Percentiles rank a stretch among this genome's conserved stretches.
phyloP scores from a whole-genome alignment of 2,888 invertebrate genomes.

The Leptinotarsa peninsularis region DNA sequence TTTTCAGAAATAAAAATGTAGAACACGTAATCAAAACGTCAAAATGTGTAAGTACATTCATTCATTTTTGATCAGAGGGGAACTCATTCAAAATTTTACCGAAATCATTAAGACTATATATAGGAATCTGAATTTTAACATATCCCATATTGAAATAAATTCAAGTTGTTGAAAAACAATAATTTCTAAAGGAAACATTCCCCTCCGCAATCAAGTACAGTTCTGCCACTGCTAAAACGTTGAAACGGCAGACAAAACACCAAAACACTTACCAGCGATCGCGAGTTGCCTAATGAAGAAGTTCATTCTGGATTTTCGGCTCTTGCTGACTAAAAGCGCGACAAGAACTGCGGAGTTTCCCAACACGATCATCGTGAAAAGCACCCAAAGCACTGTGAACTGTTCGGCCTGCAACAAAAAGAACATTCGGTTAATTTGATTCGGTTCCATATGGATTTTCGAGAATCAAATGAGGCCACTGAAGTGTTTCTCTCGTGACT shows the following conservation, averaged over 20 bases:
- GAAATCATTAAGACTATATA: no score
- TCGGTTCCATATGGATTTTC: conserved; percentile 15
- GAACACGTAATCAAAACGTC: no score
- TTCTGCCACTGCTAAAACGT: not conserved
- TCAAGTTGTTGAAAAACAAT: not conserved
- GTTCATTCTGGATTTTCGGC: conserved; percentile 77
- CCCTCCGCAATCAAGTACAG: not conserved
- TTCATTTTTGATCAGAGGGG: no score
- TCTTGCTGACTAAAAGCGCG: conserved; percentile 72
- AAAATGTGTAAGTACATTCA: no score
- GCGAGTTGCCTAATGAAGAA: conserved; percentile 79
- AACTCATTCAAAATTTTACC: no score
- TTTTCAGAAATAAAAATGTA: no score
- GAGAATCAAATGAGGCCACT: not conserved
- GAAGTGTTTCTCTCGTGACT: not conserved
- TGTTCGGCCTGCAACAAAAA: conserved; percentile 72
- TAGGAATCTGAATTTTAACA: no score
- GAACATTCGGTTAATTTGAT: conserved; percentile 18
- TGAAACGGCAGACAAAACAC: not conserved
- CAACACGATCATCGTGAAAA: conserved; percentile 74
- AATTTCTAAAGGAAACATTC: no score
- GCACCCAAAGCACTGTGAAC: conserved; percentile 72
- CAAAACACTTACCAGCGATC: conserved; percentile 70
- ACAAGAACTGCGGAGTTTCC: conserved; percentile 75
- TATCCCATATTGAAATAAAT: no score